Base-by-base conservation (phyloP, 2,797 vertebrate genomes). In the Schizopygopsis malacanthus region DNA sequence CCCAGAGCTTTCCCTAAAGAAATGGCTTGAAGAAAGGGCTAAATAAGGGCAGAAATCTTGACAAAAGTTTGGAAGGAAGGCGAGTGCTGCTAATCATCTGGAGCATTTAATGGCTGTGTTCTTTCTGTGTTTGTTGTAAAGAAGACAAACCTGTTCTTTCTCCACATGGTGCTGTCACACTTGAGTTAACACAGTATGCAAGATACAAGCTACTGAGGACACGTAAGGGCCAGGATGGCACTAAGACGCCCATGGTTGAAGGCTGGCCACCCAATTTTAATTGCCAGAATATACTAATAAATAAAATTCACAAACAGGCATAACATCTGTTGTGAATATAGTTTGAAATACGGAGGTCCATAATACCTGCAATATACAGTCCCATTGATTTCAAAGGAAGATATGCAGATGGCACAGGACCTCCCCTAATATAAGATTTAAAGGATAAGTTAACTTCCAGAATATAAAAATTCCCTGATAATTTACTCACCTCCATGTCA, bases 31-130 rank as follows among this genome's bases (percentile, higher is more conserved):
- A 39, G 37, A 41, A 54, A 65, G 7, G 13, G 82, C 93, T 95
- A 94, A 95, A 95, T 95, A 95, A 94, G 93, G 94, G 83, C 89
- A 91, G 90, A 90, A 86, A 87, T 89, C 84, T 79, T 88, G 70
- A 89, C 86, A n/a, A 73, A 72, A 87, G 86, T 82, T 79, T 87
- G 81, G 78, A 87, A 87, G 82, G 85, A 85, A 82, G 84, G 81
- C 85, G 73, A 88, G 89, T 67, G 89, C 90, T 94, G 91, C 90
- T 90, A 93, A 90, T 92, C 90, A 93, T 85, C 92, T 88, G 81
- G 80, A 77, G 86, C 88, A 11, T 91, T 84, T 92, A 90, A 93
- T 91, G 88, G 89, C 86, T 84, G 71, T 86, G 54, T 85, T 87
- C 89, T 89, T 20, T 63, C 90, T 84, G 85, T 89, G 87, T 88